Conservation (phyloP, 2,888 invertebrate species). For the Parnassius mnemosyne region DNA sequence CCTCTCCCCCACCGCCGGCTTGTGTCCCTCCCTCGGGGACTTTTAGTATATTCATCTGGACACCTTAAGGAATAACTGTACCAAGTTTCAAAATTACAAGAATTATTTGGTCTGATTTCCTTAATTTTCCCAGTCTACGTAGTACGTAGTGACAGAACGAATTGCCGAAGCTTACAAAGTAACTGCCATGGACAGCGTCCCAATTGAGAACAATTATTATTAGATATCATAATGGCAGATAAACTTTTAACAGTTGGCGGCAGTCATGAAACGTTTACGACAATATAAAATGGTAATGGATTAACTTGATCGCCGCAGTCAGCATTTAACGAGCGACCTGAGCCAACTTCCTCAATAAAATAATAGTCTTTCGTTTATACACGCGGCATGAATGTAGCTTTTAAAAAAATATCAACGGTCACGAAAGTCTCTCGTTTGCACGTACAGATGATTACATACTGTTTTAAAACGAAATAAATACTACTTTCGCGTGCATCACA, state of each 20-base stretch:
- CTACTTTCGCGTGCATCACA: background rate
- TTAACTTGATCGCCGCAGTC: slow-evolving; percentile 68
- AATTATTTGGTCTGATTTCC: too few species aligned
- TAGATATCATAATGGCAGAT: slow-evolving; percentile 37
- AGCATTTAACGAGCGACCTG: slow-evolving; percentile 67
- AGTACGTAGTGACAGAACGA: background rate
- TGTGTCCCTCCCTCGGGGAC: too few species aligned
- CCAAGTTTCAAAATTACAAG: too few species aligned
- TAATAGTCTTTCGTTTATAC: slow-evolving; percentile 53
- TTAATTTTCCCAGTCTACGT: too few species aligned
- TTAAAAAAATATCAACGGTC: slow-evolving; percentile 36
- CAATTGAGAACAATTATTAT: slow-evolving; percentile 36
- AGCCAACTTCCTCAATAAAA: slow-evolving; percentile 76
- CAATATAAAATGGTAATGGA: slow-evolving; percentile 75
- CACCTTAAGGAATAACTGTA: too few species aligned
- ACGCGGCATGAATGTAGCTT: slow-evolving; percentile 35
- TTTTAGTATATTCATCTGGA: too few species aligned
- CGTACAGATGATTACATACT: background rate
- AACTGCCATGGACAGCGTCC: background rate
- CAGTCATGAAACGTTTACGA: slow-evolving; percentile 74
- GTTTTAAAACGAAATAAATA: slow-evolving; percentile 7
- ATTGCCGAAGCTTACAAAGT: background rate
- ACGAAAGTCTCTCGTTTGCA: slow-evolving; percentile 30
- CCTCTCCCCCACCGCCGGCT: too few species aligned
- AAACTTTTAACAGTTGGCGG: slow-evolving; percentile 61